Evolutionary conservation across 2,797 vertebrate species (phyloP).

Genomic region (Microctenopoma steveboyesi): DNA sequence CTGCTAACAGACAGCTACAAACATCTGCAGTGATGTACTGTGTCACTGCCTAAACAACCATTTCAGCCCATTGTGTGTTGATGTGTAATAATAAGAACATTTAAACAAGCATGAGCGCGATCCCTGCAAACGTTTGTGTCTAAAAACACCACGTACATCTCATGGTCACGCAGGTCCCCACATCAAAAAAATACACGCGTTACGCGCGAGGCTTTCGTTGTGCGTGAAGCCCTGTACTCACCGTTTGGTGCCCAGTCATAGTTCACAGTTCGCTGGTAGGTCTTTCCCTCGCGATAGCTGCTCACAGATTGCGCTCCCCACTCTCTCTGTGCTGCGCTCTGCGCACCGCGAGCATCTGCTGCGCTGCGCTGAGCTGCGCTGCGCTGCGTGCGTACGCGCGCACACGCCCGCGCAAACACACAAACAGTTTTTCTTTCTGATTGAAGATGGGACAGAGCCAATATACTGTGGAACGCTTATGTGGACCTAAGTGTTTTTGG

Average conservation of each 20-base stretch:
- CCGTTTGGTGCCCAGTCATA: conserved; percentile 37
- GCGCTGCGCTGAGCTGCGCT: conserved; percentile 3
- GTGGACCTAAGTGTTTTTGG: not conserved
- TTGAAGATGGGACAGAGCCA: not conserved
- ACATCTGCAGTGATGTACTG: not conserved
- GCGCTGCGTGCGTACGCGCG: conserved; percentile 23
- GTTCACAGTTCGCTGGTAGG: conserved; percentile 24
- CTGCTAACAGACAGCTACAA: conserved; percentile 5
- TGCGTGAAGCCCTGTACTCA: conserved; percentile 36
- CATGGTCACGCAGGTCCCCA: not conserved
- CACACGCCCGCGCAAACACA: conserved; percentile 10
- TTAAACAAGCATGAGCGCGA: not conserved
- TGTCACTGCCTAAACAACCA: not conserved
- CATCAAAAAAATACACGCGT: not conserved
- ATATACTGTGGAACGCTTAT: not conserved
- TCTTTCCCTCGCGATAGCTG: conserved; percentile 58
- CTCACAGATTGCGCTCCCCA: conserved; percentile 57
- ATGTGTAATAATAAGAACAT: not conserved
- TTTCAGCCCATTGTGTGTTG: not conserved
- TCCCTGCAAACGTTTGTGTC: not conserved
- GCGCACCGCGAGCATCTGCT: conserved; percentile 37
- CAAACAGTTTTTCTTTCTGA: not conserved
- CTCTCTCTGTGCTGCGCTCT: conserved; percentile 40
- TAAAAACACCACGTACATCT: not conserved
- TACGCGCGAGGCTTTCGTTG: not conserved